A percentile compares a stretch with the other conserved stretches of the same genome.
These are phyloP conservation scores for Drosophila baimaii DNA, from an alignment of 1,140 invertebrate genomes.

Conservation along the genomic window DNA sequence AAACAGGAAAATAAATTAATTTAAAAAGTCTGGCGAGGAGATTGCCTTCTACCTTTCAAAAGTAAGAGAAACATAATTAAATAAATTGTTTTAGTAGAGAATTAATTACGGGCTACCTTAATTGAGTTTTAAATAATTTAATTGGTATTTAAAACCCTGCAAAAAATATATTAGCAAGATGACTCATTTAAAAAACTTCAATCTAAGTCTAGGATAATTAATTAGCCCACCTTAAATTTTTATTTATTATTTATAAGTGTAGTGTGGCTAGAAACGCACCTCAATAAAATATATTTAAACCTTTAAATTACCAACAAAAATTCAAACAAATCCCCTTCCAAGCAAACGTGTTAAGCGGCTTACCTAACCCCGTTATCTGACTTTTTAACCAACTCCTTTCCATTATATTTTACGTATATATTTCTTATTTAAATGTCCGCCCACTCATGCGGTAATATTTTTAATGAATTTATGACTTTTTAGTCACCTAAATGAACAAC, in stretches of 20 bases:
- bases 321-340: background rate
- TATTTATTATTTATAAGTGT: background rate
- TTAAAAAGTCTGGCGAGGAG: background rate
- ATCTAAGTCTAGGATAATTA: background rate
- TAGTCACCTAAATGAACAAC: constrained; percentile 37
- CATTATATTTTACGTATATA: constrained; percentile 9
- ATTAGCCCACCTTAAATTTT: background rate
- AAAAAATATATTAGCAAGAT: background rate
- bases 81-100: too few relatives aligned
- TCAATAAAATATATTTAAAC: background rate
- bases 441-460: constrained; percentile 5
- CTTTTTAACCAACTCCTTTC: background rate
- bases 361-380: constrained; percentile 10
- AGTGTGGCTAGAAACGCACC: background rate
- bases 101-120: background rate
- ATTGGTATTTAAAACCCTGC: too few relatives aligned
- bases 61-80: background rate
- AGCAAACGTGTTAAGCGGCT: constrained; percentile 19
- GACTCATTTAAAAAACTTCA: background rate
- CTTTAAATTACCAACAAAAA: background rate
- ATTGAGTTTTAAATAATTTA: too few relatives aligned
- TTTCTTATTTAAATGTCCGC: constrained; percentile 14
- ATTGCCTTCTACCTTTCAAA: background rate
- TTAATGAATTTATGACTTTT: constrained; percentile 27
- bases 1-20: background rate